Base-by-base conservation (phyloP, 2,113 vertebrate species). In the Illadopsis cleaveri region DNA sequence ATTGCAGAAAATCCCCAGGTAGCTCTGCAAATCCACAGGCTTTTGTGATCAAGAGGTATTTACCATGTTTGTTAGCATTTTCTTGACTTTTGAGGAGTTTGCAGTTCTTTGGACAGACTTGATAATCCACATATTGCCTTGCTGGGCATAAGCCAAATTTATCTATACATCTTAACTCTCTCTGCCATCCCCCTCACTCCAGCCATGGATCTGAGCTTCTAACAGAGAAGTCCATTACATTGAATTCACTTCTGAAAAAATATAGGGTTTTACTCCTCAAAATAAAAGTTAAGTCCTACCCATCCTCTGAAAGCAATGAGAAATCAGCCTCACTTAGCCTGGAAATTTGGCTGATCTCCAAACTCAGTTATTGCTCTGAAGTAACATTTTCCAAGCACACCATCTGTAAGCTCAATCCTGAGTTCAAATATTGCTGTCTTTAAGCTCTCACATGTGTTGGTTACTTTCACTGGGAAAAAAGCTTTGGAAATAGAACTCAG, bases 11-110 rank as follows among this genome's bases (percentile, higher is more conserved):
- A 94, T 91, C 79, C 78, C 80, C 56, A 86, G 42, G 54, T 44
- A 92, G 76, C 79, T 77, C 84, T 8, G 10, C 50, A 94, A 94
- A 94, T 90, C 92, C 89, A 93, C 45, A 82, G 68, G 77, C 75
- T 89, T 96, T 84, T 94, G 61, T 86, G 91, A 89, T 92, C 90
- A 92, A 57, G 54, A 66, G 60, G 58, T 70, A 79, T 94, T 94
- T 84, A 64, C 42, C 31, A 18, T 10, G 15, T 66, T 82, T 84
- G 31, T 78, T 82, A 76, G 62, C 80, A 73, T 92, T 94, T 96
- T 57, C 89, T 68, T 88, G 84, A 94, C 54, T 89, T 80, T 44
- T n/a, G 72, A 91, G 53, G 48, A 89, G 76, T 61, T 6, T 85
- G 72, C 65, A 90, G 75, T 56, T 93, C 84, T 84, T 82, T 12